phyloP scores from a whole-genome alignment of 2,113 vertebrate genomes.

The Edolisoma coerulescens region DNA sequence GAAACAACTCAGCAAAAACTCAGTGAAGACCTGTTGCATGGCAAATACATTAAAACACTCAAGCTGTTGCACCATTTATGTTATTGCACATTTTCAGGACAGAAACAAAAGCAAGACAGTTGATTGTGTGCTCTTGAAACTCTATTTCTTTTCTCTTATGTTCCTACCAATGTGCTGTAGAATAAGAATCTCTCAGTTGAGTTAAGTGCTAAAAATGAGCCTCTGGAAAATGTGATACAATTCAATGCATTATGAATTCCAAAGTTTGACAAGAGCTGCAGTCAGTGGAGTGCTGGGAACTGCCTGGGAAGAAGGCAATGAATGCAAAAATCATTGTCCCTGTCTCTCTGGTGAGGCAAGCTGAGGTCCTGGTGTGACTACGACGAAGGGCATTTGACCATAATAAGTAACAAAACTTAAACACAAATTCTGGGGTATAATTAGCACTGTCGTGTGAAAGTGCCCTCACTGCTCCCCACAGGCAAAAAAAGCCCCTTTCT shows the following conservation, averaged over 20 bases:
- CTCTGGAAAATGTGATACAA: background rate
- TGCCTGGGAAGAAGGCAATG: background rate
- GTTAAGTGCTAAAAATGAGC: background rate
- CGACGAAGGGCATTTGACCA: background rate
- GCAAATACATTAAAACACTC: background rate
- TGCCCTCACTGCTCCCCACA: background rate
- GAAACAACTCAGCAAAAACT: background rate
- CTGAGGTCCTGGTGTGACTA: background rate
- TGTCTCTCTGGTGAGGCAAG: background rate
- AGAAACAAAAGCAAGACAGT: background rate
- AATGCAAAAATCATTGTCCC: background rate
- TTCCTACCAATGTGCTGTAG: background rate
- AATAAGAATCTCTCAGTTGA: background rate
- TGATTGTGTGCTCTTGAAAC: background rate
- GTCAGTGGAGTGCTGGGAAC: background rate
- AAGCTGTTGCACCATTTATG: background rate
- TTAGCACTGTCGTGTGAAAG: rapidly evolving
- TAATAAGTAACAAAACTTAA: background rate
- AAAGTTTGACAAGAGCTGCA: background rate
- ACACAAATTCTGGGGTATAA: background rate
- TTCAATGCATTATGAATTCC: background rate
- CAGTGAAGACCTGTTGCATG: background rate
- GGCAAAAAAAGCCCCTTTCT: background rate
- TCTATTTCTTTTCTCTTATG: background rate
- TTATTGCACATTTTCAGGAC: background rate